Base-by-base conservation (phyloP, 2,797 vertebrate genomes). In the Emys orbicularis region DNA sequence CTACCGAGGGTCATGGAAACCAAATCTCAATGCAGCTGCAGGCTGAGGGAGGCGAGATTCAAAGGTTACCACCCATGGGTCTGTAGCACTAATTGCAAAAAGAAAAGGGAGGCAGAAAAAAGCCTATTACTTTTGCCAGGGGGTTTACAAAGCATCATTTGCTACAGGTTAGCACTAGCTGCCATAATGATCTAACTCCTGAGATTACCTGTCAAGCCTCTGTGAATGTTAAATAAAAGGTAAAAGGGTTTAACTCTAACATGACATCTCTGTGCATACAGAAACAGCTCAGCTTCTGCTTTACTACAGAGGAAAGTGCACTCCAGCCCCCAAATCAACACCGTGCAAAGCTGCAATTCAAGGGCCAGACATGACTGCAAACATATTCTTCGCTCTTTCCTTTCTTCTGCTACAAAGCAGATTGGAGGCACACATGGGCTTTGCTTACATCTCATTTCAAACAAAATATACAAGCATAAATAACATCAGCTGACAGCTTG, bases 211-310 rank as follows among this genome's bases (percentile, higher is more conserved):
- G 92, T 47, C 53, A 91, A 94, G 83, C n/a, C 79, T 72, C 59
- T 19, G 68, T 27, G 84, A 83, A 83, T 94, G 94, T 86, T 90
- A 93, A 95, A 95, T 57, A 50, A 25, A 90, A 95, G 94, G 95
- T 85, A 80, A 95, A 97, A 93, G 92, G 90, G 61, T 94, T 95
- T 85, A 94, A 90, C 21, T 83, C 1, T 81, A 94, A 53, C 89
- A 83, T 31, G 3, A 54, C 94, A 77, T 77, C 92, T 86, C 95
- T 3, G 94, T 77, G 95, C 93, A 2, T 57, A 41, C 53, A 5
- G 86, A 53, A 83, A 3, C 2, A 76, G 91, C 96, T 89, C 81
- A 0, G 87, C 79, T 81, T 79, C 85, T 0, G 6, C 77, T 6
- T 11, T 47, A 68, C 89, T n/a, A 5, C 93, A 27, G 82, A 4